These are phyloP conservation scores for Cygnus atratus DNA, from an alignment of 2,113 vertebrate genomes.

Conservation along the genomic window DNA sequence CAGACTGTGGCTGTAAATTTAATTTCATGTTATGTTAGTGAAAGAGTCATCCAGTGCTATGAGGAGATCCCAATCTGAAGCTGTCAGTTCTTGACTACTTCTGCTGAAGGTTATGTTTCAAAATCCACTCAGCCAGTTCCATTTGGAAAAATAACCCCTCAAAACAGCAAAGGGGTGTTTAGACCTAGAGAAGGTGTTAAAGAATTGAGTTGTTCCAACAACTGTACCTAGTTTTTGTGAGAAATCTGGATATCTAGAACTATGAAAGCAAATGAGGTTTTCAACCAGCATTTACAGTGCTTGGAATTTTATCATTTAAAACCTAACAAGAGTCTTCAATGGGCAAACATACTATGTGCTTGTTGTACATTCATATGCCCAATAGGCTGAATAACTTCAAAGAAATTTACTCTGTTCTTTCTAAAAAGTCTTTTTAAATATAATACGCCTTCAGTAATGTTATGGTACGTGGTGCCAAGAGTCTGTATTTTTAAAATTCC, in stretches of 20 bases:
- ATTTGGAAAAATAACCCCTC: not conserved
- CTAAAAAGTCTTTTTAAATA: conserved; percentile 44
- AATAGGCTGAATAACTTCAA: conserved; percentile 44
- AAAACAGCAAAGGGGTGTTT: not conserved
- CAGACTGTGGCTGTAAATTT: not conserved
- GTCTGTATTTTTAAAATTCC: conserved; percentile 60
- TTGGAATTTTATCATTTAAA: not conserved
- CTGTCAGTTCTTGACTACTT: not conserved
- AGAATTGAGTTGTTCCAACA: not conserved
- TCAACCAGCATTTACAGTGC: not conserved
- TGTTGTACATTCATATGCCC: conserved; percentile 9
- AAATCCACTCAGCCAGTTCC: not conserved
- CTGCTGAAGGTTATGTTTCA: not conserved
- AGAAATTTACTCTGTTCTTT: conserved; percentile 15
- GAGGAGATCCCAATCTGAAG: not conserved
- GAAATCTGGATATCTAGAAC: not conserved
- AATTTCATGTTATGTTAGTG: not conserved
- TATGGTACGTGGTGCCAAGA: conserved; percentile 39
- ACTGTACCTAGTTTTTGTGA: not conserved
- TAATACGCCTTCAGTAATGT: conserved; percentile 37
- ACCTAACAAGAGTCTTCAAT: not conserved
- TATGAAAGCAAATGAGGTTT: not conserved
- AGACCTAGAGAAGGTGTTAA: not conserved
- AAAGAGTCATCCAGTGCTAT: not conserved
- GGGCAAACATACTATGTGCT: not conserved